Percentiles rank a stretch among this genome's conserved stretches.
phyloP scores from a whole-genome alignment of 2,888 invertebrate genomes.

The Zygogramma bicolorata region DNA sequence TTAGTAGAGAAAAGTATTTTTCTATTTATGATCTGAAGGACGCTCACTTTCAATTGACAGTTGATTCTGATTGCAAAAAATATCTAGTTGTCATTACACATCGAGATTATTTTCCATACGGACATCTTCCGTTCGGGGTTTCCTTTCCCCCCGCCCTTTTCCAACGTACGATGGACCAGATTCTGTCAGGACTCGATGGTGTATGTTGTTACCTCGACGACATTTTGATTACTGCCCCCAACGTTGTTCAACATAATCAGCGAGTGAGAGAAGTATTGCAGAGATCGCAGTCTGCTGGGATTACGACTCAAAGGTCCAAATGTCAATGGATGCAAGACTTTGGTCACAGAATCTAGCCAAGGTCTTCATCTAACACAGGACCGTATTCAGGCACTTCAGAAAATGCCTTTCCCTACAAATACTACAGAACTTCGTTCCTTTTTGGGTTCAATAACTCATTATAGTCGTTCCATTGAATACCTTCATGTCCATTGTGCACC shows the following conservation, averaged over 20 bases:
- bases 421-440: conserved; percentile 34
- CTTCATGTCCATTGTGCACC: conserved; percentile 34
- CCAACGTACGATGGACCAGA: conserved; percentile 37
- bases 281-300: too few species aligned
- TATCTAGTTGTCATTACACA: conserved; percentile 16
- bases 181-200: conserved; percentile 26
- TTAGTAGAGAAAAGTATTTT: background rate
- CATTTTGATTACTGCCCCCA: conserved; percentile 5
- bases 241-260: background rate
- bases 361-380: background rate
- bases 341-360: background rate
- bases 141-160: conserved; percentile 35
- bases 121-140: conserved; percentile 32
- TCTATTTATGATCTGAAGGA: background rate
- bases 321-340: background rate
- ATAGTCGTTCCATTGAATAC: conserved; percentile 33
- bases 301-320: conserved; percentile 2
- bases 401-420: conserved; percentile 32
- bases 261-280: background rate
- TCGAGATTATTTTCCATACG: conserved; percentile 28
- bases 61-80: conserved; percentile 21
- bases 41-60: conserved; percentile 18
- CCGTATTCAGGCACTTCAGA: conserved; percentile 13
- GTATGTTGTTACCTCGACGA: conserved; percentile 14
- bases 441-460: conserved; percentile 32